These are phyloP conservation scores for Beaufortia kweichowensis DNA, from an alignment of 2,113 vertebrate genomes.

Conservation along the genomic window DNA sequence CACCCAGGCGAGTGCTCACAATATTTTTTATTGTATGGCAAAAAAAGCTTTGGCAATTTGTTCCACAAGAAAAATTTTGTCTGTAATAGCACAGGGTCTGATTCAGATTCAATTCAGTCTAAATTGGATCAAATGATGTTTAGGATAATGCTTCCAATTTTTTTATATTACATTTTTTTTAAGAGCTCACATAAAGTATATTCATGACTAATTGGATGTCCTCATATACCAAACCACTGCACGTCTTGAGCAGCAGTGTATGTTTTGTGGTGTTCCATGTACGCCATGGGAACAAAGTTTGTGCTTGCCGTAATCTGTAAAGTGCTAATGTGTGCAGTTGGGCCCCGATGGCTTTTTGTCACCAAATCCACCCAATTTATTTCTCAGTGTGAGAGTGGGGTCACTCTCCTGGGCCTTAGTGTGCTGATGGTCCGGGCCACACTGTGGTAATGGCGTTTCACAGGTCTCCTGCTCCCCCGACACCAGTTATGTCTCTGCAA, in stretches of 20 bases:
- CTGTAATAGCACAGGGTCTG: no score
- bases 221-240: background rate
- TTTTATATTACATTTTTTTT: no score
- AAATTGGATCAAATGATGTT: no score
- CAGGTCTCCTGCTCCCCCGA: conserved; percentile 25
- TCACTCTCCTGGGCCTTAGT: conserved; percentile 61
- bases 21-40: no score
- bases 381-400: conserved; percentile 68
- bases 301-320: conserved; percentile 59
- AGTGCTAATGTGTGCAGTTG: conserved; percentile 70
- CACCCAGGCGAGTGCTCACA: no score
- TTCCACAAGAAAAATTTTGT: no score
- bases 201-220: background rate
- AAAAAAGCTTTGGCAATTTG: no score
- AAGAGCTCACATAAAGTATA: no score
- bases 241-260: conserved; percentile 43
- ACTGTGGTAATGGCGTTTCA: conserved; percentile 42
- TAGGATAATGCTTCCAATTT: no score
- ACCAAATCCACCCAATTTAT: conserved; percentile 43
- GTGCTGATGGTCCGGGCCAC: conserved; percentile 57
- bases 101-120: no score
- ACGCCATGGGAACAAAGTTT: conserved; percentile 37
- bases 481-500: background rate
- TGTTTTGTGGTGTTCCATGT: conserved; percentile 29
- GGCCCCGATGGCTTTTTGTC: conserved; percentile 56